phyloP scores from a whole-genome alignment of 2,113 vertebrate species.

The Bostrychus sinensis region DNA sequence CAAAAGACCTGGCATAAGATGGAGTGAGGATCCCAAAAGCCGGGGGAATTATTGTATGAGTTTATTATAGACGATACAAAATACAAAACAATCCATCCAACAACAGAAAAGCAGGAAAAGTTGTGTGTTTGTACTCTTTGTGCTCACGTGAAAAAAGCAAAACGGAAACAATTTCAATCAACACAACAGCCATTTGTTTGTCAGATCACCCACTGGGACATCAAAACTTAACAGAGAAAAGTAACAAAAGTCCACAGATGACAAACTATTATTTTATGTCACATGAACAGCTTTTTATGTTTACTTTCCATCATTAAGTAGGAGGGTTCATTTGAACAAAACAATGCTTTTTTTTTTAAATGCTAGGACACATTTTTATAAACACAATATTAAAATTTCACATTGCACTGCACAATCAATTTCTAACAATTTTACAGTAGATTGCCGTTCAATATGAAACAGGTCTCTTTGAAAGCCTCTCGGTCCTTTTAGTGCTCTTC shows the following conservation, averaged over 20 bases:
- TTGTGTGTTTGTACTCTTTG: constrained; percentile 3
- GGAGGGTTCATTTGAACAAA: constrained; percentile 22
- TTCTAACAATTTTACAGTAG: constrained; percentile 55
- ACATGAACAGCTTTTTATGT: not conserved
- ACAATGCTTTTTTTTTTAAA: constrained; percentile 15
- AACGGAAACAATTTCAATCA: constrained; percentile 19
- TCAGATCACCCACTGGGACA: not conserved
- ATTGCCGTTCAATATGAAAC: constrained; percentile 1
- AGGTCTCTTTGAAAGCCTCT: constrained; percentile 13
- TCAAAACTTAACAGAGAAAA: constrained; percentile 20
- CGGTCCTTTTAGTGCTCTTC: constrained; percentile 22
- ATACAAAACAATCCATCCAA: constrained; percentile 63
- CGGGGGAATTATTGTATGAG: constrained; percentile 15
- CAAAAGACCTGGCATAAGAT: not conserved
- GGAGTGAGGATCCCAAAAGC: constrained; percentile 9
- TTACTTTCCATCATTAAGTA: not conserved
- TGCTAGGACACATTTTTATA: constrained; percentile 40
- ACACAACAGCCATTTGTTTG: constrained; percentile 11
- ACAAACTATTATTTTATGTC: not conserved
- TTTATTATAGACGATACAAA: constrained; percentile 71
- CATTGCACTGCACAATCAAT: constrained; percentile 57
- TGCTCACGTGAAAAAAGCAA: constrained; percentile 48
- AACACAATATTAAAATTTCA: constrained; percentile 63
- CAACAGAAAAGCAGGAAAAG: constrained; percentile 41
- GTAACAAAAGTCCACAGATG: constrained; percentile 29